Evolutionary conservation across 2,113 vertebrate genomes (phyloP), one percentile per base, ranked within the genome.

Genomic region (Leptosomus discolor): DNA sequence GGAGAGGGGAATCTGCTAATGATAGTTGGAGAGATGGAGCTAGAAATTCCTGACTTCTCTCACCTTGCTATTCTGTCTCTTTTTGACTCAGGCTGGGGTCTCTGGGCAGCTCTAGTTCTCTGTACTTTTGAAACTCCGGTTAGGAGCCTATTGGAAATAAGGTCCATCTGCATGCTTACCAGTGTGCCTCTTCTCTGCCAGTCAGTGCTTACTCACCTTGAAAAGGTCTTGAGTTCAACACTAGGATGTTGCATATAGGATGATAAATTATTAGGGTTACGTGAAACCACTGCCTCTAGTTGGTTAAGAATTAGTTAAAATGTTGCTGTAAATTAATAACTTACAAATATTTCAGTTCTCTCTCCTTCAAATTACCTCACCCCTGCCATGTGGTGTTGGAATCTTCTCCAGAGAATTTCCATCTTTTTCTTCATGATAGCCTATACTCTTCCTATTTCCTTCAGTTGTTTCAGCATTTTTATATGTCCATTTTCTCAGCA

Each of bases 141-240:
- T 48, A 63, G 22, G 13, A 69, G 6, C 19, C 41, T 83, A 21
- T 60, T 50, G 29, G 79, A 67, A 77, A 14, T 11, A 3, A 68
- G 6, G 8, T 43, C 12, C 13, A 15, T 36, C 21, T 50, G 11
- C 45, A 7, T 36, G 36, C 32, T 7, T 79, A 26, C 37, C 60
- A 22, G 20, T 1, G 20, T 3, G 2, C 26, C 46, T 39, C 7
- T 53, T 51, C 76, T 57, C 10, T 60, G 68, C 41, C 60, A 91
- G 51, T 15, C 29, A 78, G 4, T 0, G 0, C 67, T 46, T 1
- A 0, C 27, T 70, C 14, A 56, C 19, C 74, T 73, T 2, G 1
- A 2, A 73, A 81, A 54, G 20, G 2, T 74, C 76, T 43, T 21
- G 29, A 32, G 8, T 30, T 86, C 73, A 78, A 30, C 12, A 22